phyloP scores from a whole-genome alignment of 2,113 vertebrate genomes.

The Myrmecophaga tridactyla region DNA sequence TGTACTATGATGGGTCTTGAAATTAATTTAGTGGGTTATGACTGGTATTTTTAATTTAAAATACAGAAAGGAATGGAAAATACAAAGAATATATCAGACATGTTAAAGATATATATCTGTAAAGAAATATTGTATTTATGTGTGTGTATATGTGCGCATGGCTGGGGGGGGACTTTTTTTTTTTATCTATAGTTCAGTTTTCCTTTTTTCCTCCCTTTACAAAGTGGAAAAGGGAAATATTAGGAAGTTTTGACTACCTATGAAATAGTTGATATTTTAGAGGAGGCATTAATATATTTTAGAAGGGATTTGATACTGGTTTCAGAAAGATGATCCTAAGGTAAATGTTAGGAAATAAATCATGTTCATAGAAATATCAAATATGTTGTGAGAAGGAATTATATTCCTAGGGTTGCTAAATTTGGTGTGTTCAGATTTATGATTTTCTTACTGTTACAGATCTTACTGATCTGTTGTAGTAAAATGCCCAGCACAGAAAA shows the following conservation, averaged over 20 bases:
- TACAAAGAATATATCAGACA: neutral
- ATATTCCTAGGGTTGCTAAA: neutral
- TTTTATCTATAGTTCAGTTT: neutral
- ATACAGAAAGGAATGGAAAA: constrained; percentile 15
- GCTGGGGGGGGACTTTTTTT: neutral
- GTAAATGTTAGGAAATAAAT: constrained; percentile 4
- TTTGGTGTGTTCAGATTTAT: neutral
- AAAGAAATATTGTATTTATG: constrained; percentile 1
- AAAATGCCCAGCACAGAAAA: constrained; percentile 6
- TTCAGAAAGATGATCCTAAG: constrained; percentile 41
- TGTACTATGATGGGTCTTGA: neutral
- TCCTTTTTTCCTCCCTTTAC: neutral
- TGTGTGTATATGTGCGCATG: neutral
- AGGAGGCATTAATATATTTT: neutral
- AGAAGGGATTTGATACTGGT: neutral
- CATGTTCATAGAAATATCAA: neutral
- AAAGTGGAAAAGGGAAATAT: constrained; percentile 10
- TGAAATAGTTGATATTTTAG: constrained; percentile 36
- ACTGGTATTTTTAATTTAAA: constrained; percentile 34
- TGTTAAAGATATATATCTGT: neutral
- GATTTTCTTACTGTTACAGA: too few relatives aligned
- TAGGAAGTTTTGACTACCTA: constrained; percentile 11
- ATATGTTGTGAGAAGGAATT: neutral
- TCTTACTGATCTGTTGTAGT: neutral
- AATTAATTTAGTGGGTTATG: constrained; percentile 1